A percentile compares a stretch with the other conserved stretches of the same genome.
phyloP scores from a whole-genome alignment of 2,888 invertebrate genomes.

The Lymantria dispar region DNA sequence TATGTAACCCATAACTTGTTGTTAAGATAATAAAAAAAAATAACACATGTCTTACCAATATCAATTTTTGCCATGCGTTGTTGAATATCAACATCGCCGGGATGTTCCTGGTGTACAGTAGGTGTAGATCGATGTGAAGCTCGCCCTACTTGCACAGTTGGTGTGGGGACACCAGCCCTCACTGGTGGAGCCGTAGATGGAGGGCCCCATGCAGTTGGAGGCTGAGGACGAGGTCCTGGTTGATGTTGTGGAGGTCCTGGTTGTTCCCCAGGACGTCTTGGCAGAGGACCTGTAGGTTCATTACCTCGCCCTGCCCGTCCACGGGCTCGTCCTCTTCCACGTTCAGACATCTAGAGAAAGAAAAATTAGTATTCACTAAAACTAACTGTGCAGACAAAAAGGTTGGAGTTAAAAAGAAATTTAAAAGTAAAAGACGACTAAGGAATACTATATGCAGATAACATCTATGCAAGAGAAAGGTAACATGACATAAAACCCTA shows the following conservation, averaged over 20 bases:
- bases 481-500: too few species aligned
- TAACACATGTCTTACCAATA: constrained; percentile 37
- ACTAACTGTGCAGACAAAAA: too few species aligned
- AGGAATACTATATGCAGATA: too few species aligned
- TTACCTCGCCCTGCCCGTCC: constrained; percentile 63
- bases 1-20: too few species aligned
- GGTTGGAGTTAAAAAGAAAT: too few species aligned
- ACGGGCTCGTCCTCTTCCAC: constrained; percentile 64
- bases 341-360: constrained; percentile 52
- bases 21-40: too few species aligned
- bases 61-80: constrained; percentile 58
- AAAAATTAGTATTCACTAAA: too few species aligned
- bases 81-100: constrained; percentile 68
- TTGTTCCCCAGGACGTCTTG: constrained; percentile 47
- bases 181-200: constrained; percentile 57
- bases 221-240: constrained; percentile 58
- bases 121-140: constrained; percentile 60
- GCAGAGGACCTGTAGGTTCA: constrained; percentile 42
- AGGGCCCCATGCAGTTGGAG: constrained; percentile 67
- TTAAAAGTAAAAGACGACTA: too few species aligned
- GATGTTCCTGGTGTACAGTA: constrained; percentile 56
- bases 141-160: constrained; percentile 50
- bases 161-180: constrained; percentile 57
- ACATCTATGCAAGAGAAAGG: too few species aligned
- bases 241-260: constrained; percentile 38